Evolutionary conservation across 2,888 invertebrate species (phyloP).

Genomic region (Nomada ruficornis): DNA sequence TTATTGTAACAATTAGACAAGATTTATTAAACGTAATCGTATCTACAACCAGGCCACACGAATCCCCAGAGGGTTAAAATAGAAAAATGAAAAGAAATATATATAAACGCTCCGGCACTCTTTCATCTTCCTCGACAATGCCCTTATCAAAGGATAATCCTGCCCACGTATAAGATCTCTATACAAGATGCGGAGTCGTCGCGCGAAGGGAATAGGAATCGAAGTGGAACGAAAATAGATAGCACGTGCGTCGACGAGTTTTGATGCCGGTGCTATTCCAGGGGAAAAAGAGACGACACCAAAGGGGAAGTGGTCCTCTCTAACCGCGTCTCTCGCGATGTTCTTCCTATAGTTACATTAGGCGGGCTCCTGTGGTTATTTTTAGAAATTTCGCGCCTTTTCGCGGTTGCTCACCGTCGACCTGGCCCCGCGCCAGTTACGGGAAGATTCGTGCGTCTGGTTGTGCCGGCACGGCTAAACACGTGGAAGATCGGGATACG

Average conservation of each 20-base stretch:
- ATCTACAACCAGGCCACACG: too few species aligned
- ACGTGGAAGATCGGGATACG: conserved; percentile 54
- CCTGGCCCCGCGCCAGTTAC: conserved; percentile 65
- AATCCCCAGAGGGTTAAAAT: too few species aligned
- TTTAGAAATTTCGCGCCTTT: conserved; percentile 73
- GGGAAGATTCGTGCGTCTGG: conserved; percentile 57
- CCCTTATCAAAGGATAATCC: too few species aligned
- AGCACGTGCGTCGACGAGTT: conserved; percentile 39
- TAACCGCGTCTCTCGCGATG: conserved; percentile 31
- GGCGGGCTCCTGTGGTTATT: conserved; percentile 56
- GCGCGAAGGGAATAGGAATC: conserved; percentile 20
- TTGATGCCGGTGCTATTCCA: conserved; percentile 32
- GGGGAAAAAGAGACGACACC: conserved; percentile 19
- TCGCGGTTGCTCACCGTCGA: conserved; percentile 55
- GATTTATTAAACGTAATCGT: too few species aligned
- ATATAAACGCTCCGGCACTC: too few species aligned
- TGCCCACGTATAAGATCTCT: too few species aligned
- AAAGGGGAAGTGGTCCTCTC: conserved; percentile 33
- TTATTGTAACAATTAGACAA: too few species aligned
- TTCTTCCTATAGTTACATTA: conserved; percentile 45
- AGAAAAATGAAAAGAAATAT: too few species aligned
- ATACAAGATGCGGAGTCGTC: background rate
- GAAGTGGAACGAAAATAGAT: conserved; percentile 36
- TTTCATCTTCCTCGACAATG: too few species aligned
- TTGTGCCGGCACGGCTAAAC: conserved; percentile 38